Conservation (phyloP, 2,888 invertebrate genomes). For the Gymnoscelis rufifasciata region DNA sequence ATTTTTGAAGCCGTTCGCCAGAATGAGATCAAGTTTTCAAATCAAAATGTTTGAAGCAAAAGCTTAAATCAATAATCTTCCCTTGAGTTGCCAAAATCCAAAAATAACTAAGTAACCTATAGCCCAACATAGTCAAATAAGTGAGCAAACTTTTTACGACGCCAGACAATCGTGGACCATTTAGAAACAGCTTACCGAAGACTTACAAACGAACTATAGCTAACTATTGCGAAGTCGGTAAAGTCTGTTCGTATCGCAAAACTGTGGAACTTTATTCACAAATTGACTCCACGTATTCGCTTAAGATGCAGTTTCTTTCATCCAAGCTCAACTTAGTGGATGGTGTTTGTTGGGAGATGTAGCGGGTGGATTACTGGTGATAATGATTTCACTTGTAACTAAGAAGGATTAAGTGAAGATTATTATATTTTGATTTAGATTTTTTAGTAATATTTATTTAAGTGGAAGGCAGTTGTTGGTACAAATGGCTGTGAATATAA, state of each 20-base stretch:
- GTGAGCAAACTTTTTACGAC: slow-evolving; percentile 34
- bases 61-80: no score
- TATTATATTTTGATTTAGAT: no score
- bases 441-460: no score
- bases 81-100: neutral
- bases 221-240: slow-evolving; percentile 51
- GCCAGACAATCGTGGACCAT: slow-evolving; percentile 31
- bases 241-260: slow-evolving; percentile 55
- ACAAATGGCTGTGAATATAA: no score
- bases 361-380: slow-evolving; percentile 25
- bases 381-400: no score
- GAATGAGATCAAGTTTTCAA: no score
- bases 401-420: no score
- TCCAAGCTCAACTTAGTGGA: slow-evolving; percentile 51
- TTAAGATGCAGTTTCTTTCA: slow-evolving; percentile 76
- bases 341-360: slow-evolving; percentile 31
- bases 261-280: slow-evolving; percentile 73
- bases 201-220: slow-evolving; percentile 42
- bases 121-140: slow-evolving; percentile 26
- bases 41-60: no score
- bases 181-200: slow-evolving; percentile 39
- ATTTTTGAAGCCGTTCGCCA: no score
- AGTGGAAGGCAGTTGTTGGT: no score
- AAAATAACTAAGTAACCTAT: no score
- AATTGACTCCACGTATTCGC: slow-evolving; percentile 78